These are phyloP conservation scores for Athene noctua DNA, from an alignment of 2,113 vertebrate species.

Conservation along the genomic window DNA sequence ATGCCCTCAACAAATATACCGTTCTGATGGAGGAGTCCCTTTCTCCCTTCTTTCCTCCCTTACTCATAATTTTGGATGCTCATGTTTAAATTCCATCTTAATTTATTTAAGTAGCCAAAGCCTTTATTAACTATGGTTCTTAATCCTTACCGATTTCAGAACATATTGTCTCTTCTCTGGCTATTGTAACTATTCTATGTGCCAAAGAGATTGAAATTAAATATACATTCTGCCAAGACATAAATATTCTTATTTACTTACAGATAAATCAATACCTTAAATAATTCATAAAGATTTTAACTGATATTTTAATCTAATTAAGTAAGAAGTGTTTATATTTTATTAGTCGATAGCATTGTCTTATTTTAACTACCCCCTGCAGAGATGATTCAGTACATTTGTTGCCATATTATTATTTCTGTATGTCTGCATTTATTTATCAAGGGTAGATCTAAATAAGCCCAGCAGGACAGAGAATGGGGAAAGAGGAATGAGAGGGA, in stretches of 20 bases:
- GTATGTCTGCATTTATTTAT: not conserved
- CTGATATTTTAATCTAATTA: not conserved
- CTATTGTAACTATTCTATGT: not conserved
- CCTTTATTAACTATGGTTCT: not conserved
- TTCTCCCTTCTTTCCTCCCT: not conserved
- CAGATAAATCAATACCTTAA: constrained; percentile 30
- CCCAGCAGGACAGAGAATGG: not conserved
- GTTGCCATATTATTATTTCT: not conserved
- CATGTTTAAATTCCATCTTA: not conserved
- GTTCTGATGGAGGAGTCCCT: not conserved
- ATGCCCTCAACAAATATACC: not conserved
- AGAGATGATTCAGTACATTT: not conserved
- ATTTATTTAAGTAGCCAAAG: not conserved
- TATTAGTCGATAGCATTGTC: not conserved
- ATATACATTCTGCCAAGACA: not conserved
- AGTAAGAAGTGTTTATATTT: not conserved
- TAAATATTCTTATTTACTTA: constrained; percentile 31
- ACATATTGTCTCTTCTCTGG: not conserved
- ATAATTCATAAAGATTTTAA: constrained; percentile 26
- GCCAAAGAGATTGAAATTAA: constrained; percentile 4
- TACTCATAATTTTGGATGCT: not conserved
- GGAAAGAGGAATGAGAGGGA: not conserved
- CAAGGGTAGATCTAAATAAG: not conserved
- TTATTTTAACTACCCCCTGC: not conserved
- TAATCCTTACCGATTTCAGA: not conserved